These are phyloP conservation scores for Automeris io DNA, from an alignment of 2,888 invertebrate species.

Conservation along the genomic window DNA sequence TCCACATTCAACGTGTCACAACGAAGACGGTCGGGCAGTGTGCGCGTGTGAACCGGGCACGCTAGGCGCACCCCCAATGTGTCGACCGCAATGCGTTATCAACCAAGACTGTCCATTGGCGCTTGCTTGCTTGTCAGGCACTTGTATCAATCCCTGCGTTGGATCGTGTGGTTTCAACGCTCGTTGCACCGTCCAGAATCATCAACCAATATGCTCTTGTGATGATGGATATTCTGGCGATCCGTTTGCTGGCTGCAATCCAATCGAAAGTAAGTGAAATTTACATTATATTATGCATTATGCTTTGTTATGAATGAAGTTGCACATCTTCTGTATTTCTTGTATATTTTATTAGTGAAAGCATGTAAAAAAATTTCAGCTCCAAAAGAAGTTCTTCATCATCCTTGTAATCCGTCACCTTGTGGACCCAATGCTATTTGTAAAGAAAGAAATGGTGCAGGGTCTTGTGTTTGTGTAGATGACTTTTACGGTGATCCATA, in stretches of 20 bases:
- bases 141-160: slow-evolving; percentile 85
- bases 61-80: slow-evolving; percentile 87
- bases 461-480: slow-evolving; percentile 85
- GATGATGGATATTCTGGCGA: slow-evolving; percentile 86
- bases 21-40: slow-evolving; percentile 80
- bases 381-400: slow-evolving; percentile 77
- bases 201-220: slow-evolving; percentile 86
- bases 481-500: slow-evolving; percentile 88
- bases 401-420: slow-evolving; percentile 87
- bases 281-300: slow-evolving; percentile 1
- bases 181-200: slow-evolving; percentile 83
- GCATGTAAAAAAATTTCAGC: slow-evolving; percentile 52
- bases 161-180: slow-evolving; percentile 88
- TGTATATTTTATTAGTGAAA: slow-evolving; percentile 20
- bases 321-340: slow-evolving; percentile 22
- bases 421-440: slow-evolving; percentile 89
- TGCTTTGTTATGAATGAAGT: slow-evolving; percentile 17
- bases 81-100: slow-evolving; percentile 86
- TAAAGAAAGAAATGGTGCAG: slow-evolving; percentile 84
- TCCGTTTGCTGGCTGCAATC: slow-evolving; percentile 85
- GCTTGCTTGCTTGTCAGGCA: slow-evolving; percentile 82
- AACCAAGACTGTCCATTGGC: slow-evolving; percentile 87
- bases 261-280: slow-evolving; percentile 70
- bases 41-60: slow-evolving; percentile 85
- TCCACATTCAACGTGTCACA: slow-evolving; percentile 79